A percentile compares a stretch with the other conserved stretches of the same genome.
Evolutionary conservation across 1,140 invertebrate species (phyloP).

Genomic region (Lanistes nyassanus): DNA sequence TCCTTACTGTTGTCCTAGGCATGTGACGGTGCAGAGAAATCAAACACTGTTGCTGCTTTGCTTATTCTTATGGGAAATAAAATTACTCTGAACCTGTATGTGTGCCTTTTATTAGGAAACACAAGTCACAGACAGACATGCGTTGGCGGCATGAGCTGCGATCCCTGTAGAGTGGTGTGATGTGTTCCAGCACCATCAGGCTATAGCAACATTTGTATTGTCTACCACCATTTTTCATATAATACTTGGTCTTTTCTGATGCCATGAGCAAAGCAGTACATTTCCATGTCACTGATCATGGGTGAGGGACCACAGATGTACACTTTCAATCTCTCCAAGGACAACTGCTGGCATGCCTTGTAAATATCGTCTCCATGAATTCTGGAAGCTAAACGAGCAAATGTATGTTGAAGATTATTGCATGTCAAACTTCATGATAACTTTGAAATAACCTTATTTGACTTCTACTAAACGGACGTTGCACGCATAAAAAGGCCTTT

Average conservation of each 20-base stretch:
- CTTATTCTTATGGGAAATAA: neutral
- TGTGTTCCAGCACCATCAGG: neutral
- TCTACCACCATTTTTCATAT: slow-evolving; percentile 64
- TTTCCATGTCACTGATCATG: slow-evolving; percentile 57
- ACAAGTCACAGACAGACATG: neutral
- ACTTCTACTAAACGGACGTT: too few relatives aligned
- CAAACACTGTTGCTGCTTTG: neutral
- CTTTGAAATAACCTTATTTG: too few relatives aligned
- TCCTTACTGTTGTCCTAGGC: too few relatives aligned
- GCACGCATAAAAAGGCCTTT: too few relatives aligned
- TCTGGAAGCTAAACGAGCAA: slow-evolving; percentile 38
- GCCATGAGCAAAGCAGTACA: slow-evolving; percentile 37
- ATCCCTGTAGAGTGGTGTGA: neutral
- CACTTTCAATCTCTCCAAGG: slow-evolving; percentile 35
- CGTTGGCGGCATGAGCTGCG: too few relatives aligned
- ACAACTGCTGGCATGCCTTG: slow-evolving; percentile 37
- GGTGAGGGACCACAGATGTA: slow-evolving; percentile 63
- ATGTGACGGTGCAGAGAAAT: neutral
- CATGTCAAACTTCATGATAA: too few relatives aligned
- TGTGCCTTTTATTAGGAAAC: neutral
- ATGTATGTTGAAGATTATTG: too few relatives aligned
- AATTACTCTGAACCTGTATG: neutral
- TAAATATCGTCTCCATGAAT: slow-evolving; percentile 49
- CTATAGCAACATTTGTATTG: neutral
- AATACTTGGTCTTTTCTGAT: slow-evolving; percentile 46